These are phyloP conservation scores for Drosophila pseudoananassae DNA, from an alignment of 1,140 invertebrate genomes.

Conservation along the genomic window DNA sequence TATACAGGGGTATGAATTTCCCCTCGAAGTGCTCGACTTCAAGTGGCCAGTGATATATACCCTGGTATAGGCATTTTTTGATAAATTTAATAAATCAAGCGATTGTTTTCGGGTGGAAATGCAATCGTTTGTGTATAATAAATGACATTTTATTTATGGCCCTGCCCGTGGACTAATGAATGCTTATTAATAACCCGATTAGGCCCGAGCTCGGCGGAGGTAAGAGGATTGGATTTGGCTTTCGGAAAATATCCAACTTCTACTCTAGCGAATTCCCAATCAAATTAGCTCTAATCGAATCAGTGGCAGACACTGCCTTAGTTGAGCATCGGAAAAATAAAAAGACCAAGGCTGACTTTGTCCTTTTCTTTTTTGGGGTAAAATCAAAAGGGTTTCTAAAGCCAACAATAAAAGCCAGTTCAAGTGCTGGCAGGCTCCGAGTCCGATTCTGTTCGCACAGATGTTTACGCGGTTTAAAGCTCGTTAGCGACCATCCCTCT, in stretches of 20 bases:
- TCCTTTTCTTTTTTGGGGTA: constrained; percentile 12
- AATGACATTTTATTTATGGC: constrained; percentile 69
- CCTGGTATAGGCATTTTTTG: constrained; percentile 15
- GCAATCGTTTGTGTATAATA: constrained; percentile 69
- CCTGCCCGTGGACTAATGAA: constrained; percentile 57
- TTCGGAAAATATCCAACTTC: constrained; percentile 10
- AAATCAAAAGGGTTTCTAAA: neutral
- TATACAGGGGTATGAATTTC: constrained; percentile 1
- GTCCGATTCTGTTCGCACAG: constrained; percentile 62
- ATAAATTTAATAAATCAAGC: constrained; percentile 74
- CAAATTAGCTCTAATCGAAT: constrained; percentile 47
- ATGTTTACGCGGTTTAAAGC: constrained; percentile 71
- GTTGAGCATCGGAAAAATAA: constrained; percentile 8
- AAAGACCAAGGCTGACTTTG: constrained; percentile 29
- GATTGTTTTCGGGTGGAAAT: constrained; percentile 52
- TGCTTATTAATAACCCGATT: constrained; percentile 74
- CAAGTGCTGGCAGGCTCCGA: neutral
- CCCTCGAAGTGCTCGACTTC: constrained; percentile 3
- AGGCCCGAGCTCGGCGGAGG: constrained; percentile 5
- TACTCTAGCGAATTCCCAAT: constrained; percentile 46
- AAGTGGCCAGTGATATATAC: constrained; percentile 25
- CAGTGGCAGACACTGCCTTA: constrained; percentile 23
- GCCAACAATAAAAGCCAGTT: constrained; percentile 29
- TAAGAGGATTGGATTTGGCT: constrained; percentile 6
- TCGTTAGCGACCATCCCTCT: constrained; percentile 48